phyloP scores from a whole-genome alignment of 2,888 invertebrate genomes.

The Cephus pulcher region DNA sequence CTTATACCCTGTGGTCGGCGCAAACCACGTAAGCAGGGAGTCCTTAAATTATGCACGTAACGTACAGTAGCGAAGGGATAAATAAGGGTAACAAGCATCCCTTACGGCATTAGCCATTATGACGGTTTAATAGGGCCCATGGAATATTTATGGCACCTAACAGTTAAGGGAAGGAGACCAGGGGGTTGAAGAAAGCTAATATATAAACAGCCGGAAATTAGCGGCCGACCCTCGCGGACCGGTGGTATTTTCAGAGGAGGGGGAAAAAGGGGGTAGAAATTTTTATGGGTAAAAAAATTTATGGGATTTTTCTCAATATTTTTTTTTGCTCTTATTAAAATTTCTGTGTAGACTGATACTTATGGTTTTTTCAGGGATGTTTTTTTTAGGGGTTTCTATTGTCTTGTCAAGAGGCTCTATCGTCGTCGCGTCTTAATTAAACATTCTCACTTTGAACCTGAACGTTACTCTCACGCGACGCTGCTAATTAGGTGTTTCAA shows the following conservation, averaged over 20 bases:
- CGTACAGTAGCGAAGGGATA: slow-evolving; percentile 4
- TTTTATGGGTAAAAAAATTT: background rate
- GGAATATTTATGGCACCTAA: slow-evolving; percentile 23
- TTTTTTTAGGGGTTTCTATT: background rate
- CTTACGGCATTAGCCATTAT: slow-evolving; percentile 17
- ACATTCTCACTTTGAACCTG: background rate
- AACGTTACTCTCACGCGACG: background rate
- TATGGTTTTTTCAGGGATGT: no score
- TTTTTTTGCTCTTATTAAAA: background rate
- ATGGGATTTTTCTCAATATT: background rate
- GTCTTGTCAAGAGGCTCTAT: background rate
- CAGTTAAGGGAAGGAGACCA: background rate
- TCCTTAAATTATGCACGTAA: background rate
- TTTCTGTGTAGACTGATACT: background rate
- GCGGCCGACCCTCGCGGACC: no score
- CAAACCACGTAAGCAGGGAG: background rate
- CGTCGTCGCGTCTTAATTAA: background rate
- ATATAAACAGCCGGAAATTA: background rate
- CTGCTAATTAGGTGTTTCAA: background rate
- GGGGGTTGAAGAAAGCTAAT: background rate
- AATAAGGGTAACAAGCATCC: slow-evolving; percentile 21
- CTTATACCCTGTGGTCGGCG: background rate
- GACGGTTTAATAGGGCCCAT: slow-evolving; percentile 20
- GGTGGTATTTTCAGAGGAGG: background rate
- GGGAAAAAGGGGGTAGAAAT: background rate